phyloP scores from a whole-genome alignment of 2,888 invertebrate species.

The Leptodirus hochenwartii region DNA sequence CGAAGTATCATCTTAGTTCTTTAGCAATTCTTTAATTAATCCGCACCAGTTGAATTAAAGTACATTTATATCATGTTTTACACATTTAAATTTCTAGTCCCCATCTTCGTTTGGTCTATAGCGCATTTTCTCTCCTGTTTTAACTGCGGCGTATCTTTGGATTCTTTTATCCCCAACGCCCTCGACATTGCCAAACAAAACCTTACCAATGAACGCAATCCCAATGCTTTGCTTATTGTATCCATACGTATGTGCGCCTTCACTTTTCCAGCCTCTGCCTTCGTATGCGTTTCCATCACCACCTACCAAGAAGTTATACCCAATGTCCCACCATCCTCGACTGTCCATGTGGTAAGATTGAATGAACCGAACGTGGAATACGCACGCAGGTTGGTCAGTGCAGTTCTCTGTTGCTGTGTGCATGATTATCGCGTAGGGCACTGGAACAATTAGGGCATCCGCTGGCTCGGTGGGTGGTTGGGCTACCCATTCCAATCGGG shows the following conservation, averaged over 20 bases:
- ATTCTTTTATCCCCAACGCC: too few relatives aligned
- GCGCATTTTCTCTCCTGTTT: too few relatives aligned
- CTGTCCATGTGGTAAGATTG: conserved; percentile 54
- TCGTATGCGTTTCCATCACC: conserved; percentile 58
- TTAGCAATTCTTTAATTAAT: too few relatives aligned
- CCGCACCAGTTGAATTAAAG: too few relatives aligned
- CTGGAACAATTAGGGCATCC: conserved; percentile 28
- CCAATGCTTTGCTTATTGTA: conserved; percentile 49
- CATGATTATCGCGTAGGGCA: conserved; percentile 37
- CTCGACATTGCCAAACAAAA: too few relatives aligned
- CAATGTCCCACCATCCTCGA: conserved; percentile 45
- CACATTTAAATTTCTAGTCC: too few relatives aligned
- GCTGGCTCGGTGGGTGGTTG: conserved; percentile 30
- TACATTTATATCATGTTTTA: too few relatives aligned
- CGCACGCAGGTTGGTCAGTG: conserved; percentile 35
- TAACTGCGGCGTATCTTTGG: too few relatives aligned
- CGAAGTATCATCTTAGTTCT: too few relatives aligned
- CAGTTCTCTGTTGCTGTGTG: conserved; percentile 48
- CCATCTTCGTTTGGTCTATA: too few relatives aligned
- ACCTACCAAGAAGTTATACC: conserved; percentile 61
- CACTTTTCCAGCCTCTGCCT: conserved; percentile 53
- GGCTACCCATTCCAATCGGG: conserved; percentile 45
- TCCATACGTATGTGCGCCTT: conserved; percentile 51
- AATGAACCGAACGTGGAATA: conserved; percentile 37
- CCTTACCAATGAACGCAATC: conserved; percentile 54